A percentile compares a stretch with the other conserved stretches of the same genome.
Evolutionary conservation across 2,888 invertebrate genomes (phyloP).

Genomic region (Rhingia campestris): DNA sequence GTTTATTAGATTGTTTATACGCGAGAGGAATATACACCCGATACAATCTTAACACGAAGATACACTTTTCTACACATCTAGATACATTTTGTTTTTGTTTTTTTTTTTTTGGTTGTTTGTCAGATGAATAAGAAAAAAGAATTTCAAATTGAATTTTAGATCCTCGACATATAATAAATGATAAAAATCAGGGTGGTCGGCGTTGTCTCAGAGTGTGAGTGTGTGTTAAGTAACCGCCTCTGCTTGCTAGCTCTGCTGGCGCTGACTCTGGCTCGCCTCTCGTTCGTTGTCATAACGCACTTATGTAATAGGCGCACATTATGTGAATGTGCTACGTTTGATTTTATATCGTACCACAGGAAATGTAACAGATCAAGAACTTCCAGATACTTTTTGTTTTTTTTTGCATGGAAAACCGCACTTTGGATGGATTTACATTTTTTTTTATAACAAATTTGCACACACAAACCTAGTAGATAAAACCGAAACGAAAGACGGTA

Average conservation of each 20-base stretch:
- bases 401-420: conserved; percentile 5
- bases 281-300: conserved; percentile 76
- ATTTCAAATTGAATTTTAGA: conserved; percentile 30
- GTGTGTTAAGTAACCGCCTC: conserved; percentile 69
- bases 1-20: conserved; percentile 36
- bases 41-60: conserved; percentile 6
- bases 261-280: conserved; percentile 35
- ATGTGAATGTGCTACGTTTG: conserved; percentile 66
- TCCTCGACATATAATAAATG: neutral
- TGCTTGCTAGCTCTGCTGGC: conserved; percentile 45
- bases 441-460: conserved; percentile 35
- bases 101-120: neutral
- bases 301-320: conserved; percentile 77
- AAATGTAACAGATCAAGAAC: conserved; percentile 46
- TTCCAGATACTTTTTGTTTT: conserved; percentile 25
- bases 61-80: conserved; percentile 9
- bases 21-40: conserved; percentile 1
- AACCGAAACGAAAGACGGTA: conserved; percentile 18
- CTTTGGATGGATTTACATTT: neutral
- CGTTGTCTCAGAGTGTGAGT: conserved; percentile 14
- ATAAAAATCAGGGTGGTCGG: conserved; percentile 54
- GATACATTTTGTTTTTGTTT: conserved; percentile 8
- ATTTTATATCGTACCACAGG: conserved; percentile 4
- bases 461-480: conserved; percentile 55
- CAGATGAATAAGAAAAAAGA: neutral